Evolutionary conservation across 2,113 vertebrate genomes (phyloP).

Genomic region (Cyphomyrus discorhynchus): DNA sequence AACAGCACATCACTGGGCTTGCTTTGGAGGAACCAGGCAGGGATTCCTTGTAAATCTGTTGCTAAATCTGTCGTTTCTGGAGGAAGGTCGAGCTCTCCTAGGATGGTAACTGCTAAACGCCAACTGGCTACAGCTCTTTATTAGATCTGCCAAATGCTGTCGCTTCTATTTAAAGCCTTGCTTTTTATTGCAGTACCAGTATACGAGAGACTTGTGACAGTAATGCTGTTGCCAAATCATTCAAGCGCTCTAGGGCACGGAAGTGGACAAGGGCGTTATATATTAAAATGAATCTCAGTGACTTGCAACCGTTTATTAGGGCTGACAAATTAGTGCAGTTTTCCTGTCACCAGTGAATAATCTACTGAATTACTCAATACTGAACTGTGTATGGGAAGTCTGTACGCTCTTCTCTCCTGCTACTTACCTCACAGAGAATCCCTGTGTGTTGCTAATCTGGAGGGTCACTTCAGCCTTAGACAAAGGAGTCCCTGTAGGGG

Average conservation of each 20-base stretch:
- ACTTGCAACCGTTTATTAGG: not conserved
- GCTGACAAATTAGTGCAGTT: not conserved
- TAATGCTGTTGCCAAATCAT: not conserved
- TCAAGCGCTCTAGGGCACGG: not conserved
- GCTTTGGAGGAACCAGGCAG: not conserved
- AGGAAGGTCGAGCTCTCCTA: not conserved
- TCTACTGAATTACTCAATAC: not conserved
- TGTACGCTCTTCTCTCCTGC: not conserved
- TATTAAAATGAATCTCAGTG: not conserved
- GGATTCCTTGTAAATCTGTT: not conserved
- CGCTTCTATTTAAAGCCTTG: not conserved
- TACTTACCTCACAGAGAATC: conserved; percentile 81
- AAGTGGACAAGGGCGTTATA: not conserved
- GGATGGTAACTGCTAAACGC: not conserved
- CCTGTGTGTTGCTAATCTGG: conserved; percentile 51
- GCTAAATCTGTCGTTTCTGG: not conserved
- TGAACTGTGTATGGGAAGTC: not conserved
- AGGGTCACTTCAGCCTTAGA: conserved; percentile 18
- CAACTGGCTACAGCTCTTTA: not conserved
- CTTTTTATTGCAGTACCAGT: not conserved
- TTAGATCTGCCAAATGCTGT: not conserved
- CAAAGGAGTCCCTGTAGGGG: conserved; percentile 25
- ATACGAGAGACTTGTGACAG: not conserved
- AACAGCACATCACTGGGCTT: not conserved
- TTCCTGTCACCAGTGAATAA: not conserved